phyloP scores from a whole-genome alignment of 2,113 vertebrate species.

The Climacteris rufus region DNA sequence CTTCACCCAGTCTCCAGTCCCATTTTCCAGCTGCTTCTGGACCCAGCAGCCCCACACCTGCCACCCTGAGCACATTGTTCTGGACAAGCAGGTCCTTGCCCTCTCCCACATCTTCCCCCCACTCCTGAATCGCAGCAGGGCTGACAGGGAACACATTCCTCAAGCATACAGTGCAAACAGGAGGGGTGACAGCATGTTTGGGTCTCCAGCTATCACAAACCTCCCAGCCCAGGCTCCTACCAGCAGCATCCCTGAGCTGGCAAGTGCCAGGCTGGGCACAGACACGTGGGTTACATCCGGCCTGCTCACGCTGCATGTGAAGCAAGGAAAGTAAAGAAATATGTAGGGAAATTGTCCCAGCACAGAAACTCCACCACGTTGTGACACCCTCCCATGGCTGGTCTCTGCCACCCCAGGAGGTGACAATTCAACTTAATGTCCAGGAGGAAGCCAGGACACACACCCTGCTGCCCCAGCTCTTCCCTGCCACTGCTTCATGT shows the following conservation, averaged over 20 bases:
- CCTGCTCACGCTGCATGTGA: not conserved
- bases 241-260: not conserved
- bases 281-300: rapidly evolving
- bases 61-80: not conserved
- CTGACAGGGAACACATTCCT: not conserved
- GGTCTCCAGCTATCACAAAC: not conserved
- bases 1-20: not conserved
- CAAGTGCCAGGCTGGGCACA: not conserved
- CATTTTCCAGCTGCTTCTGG: not conserved
- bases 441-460: not conserved
- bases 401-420: not conserved
- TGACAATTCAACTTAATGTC: not conserved
- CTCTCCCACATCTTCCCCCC: not conserved
- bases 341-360: not conserved
- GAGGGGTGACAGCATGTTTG: rapidly evolving
- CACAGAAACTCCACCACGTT: rapidly evolving
- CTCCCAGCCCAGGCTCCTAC: not conserved
- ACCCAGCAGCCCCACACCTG: rapidly evolving
- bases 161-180: rapidly evolving
- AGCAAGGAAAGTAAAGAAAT: not conserved
- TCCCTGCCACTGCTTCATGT: not conserved
- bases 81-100: not conserved
- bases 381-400: rapidly evolving
- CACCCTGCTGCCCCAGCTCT: not conserved
- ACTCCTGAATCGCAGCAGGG: not conserved